Evolutionary conservation across 2,888 invertebrate genomes (phyloP), one percentile per base, ranked within the genome.

Genomic region (Cloeon dipterum): DNA sequence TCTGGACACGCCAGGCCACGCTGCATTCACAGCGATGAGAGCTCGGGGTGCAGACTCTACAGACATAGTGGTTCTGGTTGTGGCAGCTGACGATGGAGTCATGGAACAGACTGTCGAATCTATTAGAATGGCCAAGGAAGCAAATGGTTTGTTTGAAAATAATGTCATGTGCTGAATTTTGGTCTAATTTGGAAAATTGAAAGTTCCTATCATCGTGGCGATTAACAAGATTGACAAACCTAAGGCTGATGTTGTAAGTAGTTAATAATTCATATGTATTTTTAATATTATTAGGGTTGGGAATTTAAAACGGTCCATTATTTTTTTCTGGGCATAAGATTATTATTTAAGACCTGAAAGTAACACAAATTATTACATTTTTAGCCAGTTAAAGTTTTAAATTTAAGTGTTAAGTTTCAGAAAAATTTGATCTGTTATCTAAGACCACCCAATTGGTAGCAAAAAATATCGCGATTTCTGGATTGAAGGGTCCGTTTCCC

Each of bases 21-120:
- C 96, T 3, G 98, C 98, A 1, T 98, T 98, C 56, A 69, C 70
- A 34, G 69, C 89, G 2, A 94, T 98, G 91, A 62, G 96, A 38
- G 72, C 78, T 7, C 70, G 96, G 35, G 98, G 98, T n/a, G 94
- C 96, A 1, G 63, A 68, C 47, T 73, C 78, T 38, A 96, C 98
- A 0, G 98, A 98, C 56, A 72, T 96, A 37, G 83, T 94, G 37
- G 76, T 94, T 40, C 61, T 96, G 38, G 94, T 98, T 19, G 89
- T 99, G 26, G 98, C 98, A 2, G 96, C 94, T 0, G 96, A 98
- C 56, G 98, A 98, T 58, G 94, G 98, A 3, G 93, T 96, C 32
- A 96, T 93, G 89, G 82, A 88, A 40, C 98, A 98, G 63, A 98
- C 98, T 0, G 52, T 76, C 2, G 89, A 98, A 59, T 88, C 86